phyloP scores from a whole-genome alignment of 2,888 invertebrate species.

The Nipponacmea schrenckii region DNA sequence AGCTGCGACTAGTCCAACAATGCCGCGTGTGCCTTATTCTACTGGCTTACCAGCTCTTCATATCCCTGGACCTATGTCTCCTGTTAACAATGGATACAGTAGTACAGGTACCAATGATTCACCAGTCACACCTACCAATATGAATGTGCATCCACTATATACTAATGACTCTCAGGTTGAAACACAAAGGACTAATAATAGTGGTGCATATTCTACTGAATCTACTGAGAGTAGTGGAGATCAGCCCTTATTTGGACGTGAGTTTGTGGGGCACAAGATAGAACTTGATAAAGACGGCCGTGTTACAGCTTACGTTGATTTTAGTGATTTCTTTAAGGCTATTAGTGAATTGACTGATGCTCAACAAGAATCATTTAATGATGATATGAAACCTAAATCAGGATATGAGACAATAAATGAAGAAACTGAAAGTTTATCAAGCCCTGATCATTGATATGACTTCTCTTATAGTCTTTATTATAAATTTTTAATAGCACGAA shows the following conservation, averaged over 20 bases:
- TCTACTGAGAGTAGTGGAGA: conserved; percentile 62
- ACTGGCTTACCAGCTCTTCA: conserved; percentile 33
- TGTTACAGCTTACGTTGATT: conserved; percentile 86
- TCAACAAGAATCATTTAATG: conserved; percentile 52
- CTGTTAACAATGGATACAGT: conserved; percentile 9
- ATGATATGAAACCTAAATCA: conserved; percentile 58
- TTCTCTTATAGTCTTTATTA: too few species aligned
- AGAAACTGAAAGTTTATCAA: conserved; percentile 42
- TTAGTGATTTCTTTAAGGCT: conserved; percentile 74
- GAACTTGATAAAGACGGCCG: conserved; percentile 75
- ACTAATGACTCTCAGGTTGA: not conserved
- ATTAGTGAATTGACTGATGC: conserved; percentile 59
- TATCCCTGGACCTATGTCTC: conserved; percentile 16
- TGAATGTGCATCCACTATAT: not conserved
- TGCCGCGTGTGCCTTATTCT: conserved; percentile 17
- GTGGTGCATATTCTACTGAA: conserved; percentile 52
- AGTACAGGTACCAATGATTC: conserved; percentile 30
- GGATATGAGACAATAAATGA: conserved; percentile 61
- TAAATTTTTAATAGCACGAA: too few species aligned
- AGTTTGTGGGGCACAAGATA: conserved; percentile 50
- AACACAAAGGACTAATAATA: conserved; percentile 33
- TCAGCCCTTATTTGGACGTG: conserved; percentile 43
- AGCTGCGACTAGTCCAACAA: conserved; percentile 69
- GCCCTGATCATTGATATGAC: conserved; percentile 29
- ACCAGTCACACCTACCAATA: conserved; percentile 32